phyloP scores from a whole-genome alignment of 2,888 invertebrate species.

The Coronaproctus castanopsis region DNA sequence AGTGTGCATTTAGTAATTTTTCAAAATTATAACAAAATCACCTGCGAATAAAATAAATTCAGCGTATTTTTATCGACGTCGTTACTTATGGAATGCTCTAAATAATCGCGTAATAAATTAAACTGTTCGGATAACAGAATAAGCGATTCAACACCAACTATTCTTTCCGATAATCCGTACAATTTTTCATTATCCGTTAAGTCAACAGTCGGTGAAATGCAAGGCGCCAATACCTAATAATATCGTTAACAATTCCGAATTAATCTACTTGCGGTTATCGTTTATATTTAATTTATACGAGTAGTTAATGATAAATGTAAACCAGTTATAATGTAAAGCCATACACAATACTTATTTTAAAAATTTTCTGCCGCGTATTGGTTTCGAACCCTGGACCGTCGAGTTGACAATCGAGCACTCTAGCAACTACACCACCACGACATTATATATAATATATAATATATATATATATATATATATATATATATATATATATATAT shows the following conservation, averaged over 20 bases:
- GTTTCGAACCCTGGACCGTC: slow-evolving; percentile 2
- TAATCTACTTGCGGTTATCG: no score
- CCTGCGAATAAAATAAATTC: slow-evolving; percentile 42
- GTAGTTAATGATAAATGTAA: no score
- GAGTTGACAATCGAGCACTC: no score
- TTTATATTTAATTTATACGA: no score
- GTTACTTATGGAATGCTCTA: slow-evolving; percentile 52
- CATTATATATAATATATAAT: no score
- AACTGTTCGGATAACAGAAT: slow-evolving; percentile 77
- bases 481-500: no score
- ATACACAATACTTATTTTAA: slow-evolving; percentile 1
- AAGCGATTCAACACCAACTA: slow-evolving; percentile 82
- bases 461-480: no score
- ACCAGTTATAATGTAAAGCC: no score
- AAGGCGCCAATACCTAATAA: slow-evolving; percentile 31
- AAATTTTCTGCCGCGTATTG: slow-evolving; percentile 3
- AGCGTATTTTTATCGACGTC: slow-evolving; percentile 44
- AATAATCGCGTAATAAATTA: slow-evolving; percentile 58
- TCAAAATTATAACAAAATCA: slow-evolving; percentile 12
- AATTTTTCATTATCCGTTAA: slow-evolving; percentile 47
- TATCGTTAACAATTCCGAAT: no score
- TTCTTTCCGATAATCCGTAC: slow-evolving; percentile 63
- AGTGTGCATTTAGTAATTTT: no score
- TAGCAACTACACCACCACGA: no score
- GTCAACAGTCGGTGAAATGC: slow-evolving; percentile 42